These are phyloP conservation scores for Onychostruthus taczanowskii DNA, from an alignment of 2,113 vertebrate species.

Conservation along the genomic window DNA sequence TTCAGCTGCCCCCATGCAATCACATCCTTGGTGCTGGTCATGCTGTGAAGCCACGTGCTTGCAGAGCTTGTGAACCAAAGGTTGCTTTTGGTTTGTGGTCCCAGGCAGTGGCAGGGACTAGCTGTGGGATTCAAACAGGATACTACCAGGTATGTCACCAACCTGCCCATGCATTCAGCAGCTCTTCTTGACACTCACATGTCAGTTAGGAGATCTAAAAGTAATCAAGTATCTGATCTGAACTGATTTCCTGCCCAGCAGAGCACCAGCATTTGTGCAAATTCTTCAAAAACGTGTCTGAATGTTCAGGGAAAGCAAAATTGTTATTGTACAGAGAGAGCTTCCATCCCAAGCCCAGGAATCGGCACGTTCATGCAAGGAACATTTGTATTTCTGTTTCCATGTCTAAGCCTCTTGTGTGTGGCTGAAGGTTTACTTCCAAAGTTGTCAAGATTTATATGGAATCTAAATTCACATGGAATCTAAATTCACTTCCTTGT, in stretches of 20 bases:
- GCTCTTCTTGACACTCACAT: not conserved
- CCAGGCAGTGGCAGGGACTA: not conserved
- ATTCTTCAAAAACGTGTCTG: not conserved
- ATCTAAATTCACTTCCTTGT: not conserved
- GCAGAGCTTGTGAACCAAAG: not conserved
- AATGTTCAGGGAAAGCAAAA: not conserved
- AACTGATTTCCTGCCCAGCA: not conserved
- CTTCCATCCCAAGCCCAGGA: not conserved
- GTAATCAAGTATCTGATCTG: not conserved
- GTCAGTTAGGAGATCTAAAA: not conserved
- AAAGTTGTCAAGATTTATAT: not conserved
- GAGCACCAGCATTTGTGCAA: not conserved
- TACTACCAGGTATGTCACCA: not conserved
- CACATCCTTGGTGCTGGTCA: not conserved
- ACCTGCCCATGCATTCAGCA: not conserved
- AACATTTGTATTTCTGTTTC: not conserved
- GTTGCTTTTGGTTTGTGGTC: not conserved
- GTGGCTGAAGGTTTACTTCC: not conserved
- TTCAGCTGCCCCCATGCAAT: fast-evolving
- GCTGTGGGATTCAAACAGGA: not conserved
- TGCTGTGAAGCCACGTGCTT: not conserved
- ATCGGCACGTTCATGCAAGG: not conserved
- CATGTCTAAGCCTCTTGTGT: not conserved
- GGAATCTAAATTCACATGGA: not conserved
- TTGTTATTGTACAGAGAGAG: not conserved